Conservation (phyloP, 2,113 vertebrate species). For the Meriones unguiculatus region DNA sequence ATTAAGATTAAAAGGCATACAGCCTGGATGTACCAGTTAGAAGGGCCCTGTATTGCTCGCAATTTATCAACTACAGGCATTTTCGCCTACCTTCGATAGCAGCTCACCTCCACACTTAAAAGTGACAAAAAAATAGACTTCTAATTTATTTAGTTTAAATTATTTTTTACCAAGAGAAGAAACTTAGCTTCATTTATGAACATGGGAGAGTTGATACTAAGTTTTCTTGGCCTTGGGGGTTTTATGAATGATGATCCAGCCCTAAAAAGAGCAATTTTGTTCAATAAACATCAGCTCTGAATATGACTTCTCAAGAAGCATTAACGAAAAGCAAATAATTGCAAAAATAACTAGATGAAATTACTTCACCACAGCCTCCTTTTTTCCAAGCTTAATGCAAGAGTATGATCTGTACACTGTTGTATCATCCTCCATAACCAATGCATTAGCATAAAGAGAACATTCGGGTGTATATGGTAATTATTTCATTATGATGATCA, state of each 20-base stretch:
- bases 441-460: slow-evolving; percentile 75
- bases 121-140: background rate
- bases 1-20: background rate
- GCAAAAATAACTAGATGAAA: slow-evolving; percentile 72
- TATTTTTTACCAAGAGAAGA: slow-evolving; percentile 10
- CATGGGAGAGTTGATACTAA: background rate
- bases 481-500: slow-evolving; percentile 75
- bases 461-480: slow-evolving; percentile 68
- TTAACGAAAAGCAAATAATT: slow-evolving; percentile 73
- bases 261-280: slow-evolving; percentile 62
- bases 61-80: background rate
- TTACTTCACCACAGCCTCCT: slow-evolving; percentile 23
- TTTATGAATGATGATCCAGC: slow-evolving; percentile 38
- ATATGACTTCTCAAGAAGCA: slow-evolving; percentile 48
- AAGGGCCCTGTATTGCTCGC: background rate
- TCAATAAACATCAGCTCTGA: slow-evolving; percentile 68
- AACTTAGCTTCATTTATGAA: slow-evolving; percentile 14
- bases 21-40: background rate
- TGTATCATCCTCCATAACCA: slow-evolving; percentile 61
- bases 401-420: slow-evolving; percentile 46
- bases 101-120: background rate
- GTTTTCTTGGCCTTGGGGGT: background rate
- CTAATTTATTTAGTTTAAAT: background rate
- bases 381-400: slow-evolving; percentile 61
- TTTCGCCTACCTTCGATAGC: background rate